Percentiles rank a stretch among this genome's conserved stretches.
These are phyloP conservation scores for Melolontha melolontha DNA, from an alignment of 2,888 invertebrate species.

Conservation along the genomic window DNA sequence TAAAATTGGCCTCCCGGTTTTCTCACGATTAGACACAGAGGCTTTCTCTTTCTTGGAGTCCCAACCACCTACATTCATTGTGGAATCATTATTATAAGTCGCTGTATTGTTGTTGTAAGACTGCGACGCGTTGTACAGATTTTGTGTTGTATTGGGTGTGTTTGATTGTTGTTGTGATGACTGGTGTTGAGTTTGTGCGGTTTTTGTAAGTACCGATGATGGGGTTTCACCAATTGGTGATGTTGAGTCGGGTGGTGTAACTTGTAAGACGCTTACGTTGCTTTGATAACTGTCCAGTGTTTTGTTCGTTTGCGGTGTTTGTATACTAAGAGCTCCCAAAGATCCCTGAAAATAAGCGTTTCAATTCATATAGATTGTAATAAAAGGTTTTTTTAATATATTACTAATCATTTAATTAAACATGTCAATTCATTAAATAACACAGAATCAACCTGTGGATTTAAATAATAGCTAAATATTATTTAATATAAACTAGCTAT, in stretches of 20 bases:
- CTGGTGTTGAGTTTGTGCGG: conserved; percentile 28
- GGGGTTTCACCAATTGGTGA: conserved; percentile 46
- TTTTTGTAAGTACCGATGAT: conserved; percentile 11
- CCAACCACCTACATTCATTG: conserved; percentile 42
- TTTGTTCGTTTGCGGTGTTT: conserved; percentile 58
- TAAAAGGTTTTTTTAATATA: no score
- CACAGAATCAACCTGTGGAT: no score
- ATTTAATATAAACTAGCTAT: no score
- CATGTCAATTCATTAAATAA: no score
- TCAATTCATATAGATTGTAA: not conserved
- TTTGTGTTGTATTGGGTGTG: conserved; percentile 30
- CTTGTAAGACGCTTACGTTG: conserved; percentile 60
- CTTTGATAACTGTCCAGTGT: conserved; percentile 59
- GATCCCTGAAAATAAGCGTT: conserved; percentile 52
- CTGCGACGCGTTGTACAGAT: conserved; percentile 28
- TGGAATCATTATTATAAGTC: conserved; percentile 33
- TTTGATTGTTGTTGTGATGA: conserved; percentile 28
- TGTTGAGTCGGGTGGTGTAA: conserved; percentile 52
- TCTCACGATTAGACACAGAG: conserved; percentile 45
- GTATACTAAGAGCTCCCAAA: conserved; percentile 57
- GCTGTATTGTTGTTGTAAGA: conserved; percentile 12
- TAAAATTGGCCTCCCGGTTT: conserved; percentile 60
- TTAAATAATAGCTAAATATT: no score
- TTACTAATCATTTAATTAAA: no score
- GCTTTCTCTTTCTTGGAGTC: conserved; percentile 40